Conservation (phyloP, 2,797 vertebrate genomes). For the Fundulus diaphanus region DNA sequence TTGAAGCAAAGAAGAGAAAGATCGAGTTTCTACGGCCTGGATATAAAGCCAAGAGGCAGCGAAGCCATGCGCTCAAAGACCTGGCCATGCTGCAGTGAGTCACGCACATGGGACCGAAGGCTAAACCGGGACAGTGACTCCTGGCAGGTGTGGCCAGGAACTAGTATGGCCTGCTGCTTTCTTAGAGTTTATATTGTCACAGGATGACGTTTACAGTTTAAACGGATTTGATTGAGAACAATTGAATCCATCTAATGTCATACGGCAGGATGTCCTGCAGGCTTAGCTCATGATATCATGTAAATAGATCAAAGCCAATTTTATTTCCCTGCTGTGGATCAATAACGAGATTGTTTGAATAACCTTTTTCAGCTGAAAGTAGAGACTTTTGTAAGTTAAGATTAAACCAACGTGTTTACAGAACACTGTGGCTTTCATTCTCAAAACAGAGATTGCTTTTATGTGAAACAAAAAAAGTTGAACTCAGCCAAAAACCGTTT, state of each 20-base stretch:
- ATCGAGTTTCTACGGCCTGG: slow-evolving; percentile 87
- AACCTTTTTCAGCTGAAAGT: slow-evolving; percentile 37
- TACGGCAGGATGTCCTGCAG: background rate
- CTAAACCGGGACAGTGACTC: background rate
- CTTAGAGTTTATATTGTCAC: slow-evolving; percentile 2
- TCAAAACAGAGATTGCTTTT: background rate
- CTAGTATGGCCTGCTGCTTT: background rate
- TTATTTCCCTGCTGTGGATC: slow-evolving; percentile 9
- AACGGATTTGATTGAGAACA: background rate
- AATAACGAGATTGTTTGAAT: slow-evolving; percentile 20
- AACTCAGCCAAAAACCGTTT: background rate
- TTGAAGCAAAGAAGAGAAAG: slow-evolving; percentile 94
- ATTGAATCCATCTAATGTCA: background rate
- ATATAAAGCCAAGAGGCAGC: slow-evolving; percentile 90
- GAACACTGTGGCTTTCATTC: background rate
- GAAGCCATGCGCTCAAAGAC: slow-evolving; percentile 85
- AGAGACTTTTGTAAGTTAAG: slow-evolving; percentile 42
- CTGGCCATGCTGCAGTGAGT: slow-evolving; percentile 90
- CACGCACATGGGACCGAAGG: background rate
- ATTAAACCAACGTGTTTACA: slow-evolving; percentile 11
- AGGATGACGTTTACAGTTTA: background rate
- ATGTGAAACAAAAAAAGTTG: no score
- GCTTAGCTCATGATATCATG: background rate
- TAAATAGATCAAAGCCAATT: slow-evolving; percentile 28
- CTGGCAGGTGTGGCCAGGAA: background rate